Evolutionary conservation across 1,140 invertebrate genomes (phyloP), one percentile per base, ranked within the genome.

Genomic region (Stegodyphus dumicola): DNA sequence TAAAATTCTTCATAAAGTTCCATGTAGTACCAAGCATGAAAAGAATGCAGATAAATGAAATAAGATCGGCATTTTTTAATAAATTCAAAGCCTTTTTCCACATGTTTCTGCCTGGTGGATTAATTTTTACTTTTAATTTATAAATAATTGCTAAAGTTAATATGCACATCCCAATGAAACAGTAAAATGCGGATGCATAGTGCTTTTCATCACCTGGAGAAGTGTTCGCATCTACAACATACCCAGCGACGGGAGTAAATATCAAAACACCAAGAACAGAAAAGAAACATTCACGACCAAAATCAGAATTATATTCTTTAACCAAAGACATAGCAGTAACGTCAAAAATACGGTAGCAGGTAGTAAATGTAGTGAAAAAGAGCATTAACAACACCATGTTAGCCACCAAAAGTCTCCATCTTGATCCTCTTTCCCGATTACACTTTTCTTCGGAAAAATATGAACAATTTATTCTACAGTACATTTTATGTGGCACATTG

Each of bases 281-380:
- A 2, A 67, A 85, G 10, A 85, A 77, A 49, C 83, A 52, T 33
- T 85, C 74, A 15, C 18, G 49, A 7, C 83, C 83, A 18, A 77
- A 85, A 52, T 85, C 74, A 17, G 74, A 75, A 52, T 77, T 64
- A 49, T 85, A 18, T 77, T 77, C 66, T 15, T 85, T 77, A 6
- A 15, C 17, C 13, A 85, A 15, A 64, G 33, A 51, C 74, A 85
- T 70, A 5, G 54, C 18, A 6, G 83, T 77, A 6, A 85, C 75
- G 10, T 85, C 83, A 11, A 77, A 49, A n/a, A 53, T 69, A 5
- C 83, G 64, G 17, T 70, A 85, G n/a, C 7, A 7, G 15, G 67
- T 77, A 0, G 65, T 54, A 70, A 67, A 77, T 9, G 65, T 54
- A 4, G 70, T 75, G 7, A 75, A 33, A n/a, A 74, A 83, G 2